Base-by-base conservation (phyloP, 2,888 invertebrate species). In the Gnatocerus cornutus region DNA sequence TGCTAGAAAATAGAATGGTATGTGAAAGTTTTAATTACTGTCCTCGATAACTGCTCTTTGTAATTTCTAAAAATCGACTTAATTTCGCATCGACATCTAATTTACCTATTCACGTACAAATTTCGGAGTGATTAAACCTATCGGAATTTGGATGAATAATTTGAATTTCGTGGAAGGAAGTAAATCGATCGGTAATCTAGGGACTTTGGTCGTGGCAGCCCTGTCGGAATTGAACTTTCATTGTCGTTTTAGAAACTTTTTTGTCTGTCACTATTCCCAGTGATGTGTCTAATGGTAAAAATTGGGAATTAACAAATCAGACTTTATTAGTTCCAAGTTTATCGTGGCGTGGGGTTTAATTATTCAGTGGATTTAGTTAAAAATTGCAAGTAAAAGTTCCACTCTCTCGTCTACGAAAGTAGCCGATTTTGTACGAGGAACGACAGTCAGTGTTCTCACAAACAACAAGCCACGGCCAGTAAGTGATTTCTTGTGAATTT, bases 391-490 rank as follows among this genome's bases (percentile, higher is more conserved):
- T 55, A 55, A 65, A 56, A 56, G 65, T 66, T 66, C 41, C 52
- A 56, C 55, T 65, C 56, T 46, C 65, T 37, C 16, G 66, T 27
- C 16, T 56, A 27, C 71, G 71, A 16, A 43, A 63, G 58, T 69
- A 12, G 37, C 59, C 74, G 74, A 74, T 39, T 29, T 61, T 61
- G 10, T 21, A 69, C 74, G 74, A 73, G 55, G 10, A 33, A 69
- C 74, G 74, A 73, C 61, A 45, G 58, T 63, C 66, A 58, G 76
- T 77, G 74, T 76, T 71, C 73, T 83, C 84, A 83, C 85, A 85
- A 85, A 86, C 86, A 86, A 86, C 85, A 86, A 85, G 83, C 83
- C 81, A 84, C 84, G 85, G 84, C 85, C 85, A 82, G 87, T 86
- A 85, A 87, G 86, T 87, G 85, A 84, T 81, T 82, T 81, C 83